phyloP scores from a whole-genome alignment of 2,113 vertebrate genomes.

The Cervus canadensis region DNA sequence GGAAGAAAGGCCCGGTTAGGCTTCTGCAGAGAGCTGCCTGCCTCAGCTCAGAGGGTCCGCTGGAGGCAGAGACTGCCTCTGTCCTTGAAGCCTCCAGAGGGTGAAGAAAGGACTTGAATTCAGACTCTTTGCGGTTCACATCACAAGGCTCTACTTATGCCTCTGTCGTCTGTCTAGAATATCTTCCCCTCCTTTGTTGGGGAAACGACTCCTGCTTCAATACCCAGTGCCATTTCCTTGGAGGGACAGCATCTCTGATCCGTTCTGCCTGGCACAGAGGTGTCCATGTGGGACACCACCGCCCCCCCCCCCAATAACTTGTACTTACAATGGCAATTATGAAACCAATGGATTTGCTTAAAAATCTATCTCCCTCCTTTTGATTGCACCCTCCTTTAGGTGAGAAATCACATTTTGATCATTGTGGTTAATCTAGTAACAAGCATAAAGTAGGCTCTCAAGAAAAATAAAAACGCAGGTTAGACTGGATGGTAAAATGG shows the following conservation, averaged over 20 bases:
- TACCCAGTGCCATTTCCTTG: not conserved
- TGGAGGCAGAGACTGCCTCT: not conserved
- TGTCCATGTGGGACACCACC: not conserved
- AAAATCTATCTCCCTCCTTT: not conserved
- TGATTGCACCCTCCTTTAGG: not conserved
- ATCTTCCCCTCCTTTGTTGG: not conserved
- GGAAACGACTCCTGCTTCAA: not conserved
- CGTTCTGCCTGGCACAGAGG: not conserved
- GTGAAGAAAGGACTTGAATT: not conserved
- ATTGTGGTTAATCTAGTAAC: not conserved
- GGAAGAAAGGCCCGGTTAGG: not conserved
- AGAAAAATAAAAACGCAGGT: not conserved
- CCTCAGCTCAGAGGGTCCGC: not conserved
- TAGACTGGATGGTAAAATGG: not conserved
- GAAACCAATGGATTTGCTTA: not conserved
- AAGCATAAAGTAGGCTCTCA: not conserved
- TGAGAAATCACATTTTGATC: not conserved
- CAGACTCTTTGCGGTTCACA: not conserved
- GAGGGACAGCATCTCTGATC: not conserved
- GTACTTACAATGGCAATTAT: not conserved
- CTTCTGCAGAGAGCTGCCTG: not conserved
- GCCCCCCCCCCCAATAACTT: too few relatives aligned
- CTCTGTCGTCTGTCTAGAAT: not conserved
- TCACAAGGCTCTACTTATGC: not conserved
- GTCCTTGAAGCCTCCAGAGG: not conserved